A percentile compares a stretch with the other conserved stretches of the same genome.
Conservation (phyloP, 2,797 vertebrate genomes). For the Takifugu ocellatus region DNA sequence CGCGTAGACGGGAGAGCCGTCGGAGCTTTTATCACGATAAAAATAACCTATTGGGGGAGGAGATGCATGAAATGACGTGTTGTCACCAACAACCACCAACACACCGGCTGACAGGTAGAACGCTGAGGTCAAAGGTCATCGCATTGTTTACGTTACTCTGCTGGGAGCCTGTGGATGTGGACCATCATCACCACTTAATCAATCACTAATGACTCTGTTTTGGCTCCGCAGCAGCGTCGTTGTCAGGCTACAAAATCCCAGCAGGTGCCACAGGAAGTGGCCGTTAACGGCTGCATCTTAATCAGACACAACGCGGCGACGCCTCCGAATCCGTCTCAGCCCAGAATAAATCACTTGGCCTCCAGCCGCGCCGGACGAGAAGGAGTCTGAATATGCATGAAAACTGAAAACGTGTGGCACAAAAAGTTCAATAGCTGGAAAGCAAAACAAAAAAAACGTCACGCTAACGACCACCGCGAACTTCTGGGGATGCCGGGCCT, state of each 20-base stretch:
- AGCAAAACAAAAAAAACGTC: neutral
- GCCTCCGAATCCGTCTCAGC: too few relatives aligned
- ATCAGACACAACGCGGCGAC: slow-evolving; percentile 5
- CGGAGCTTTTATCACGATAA: too few relatives aligned
- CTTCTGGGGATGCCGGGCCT: slow-evolving; percentile 10
- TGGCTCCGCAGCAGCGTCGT: too few relatives aligned
- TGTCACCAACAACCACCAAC: neutral
- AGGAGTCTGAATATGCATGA: neutral
- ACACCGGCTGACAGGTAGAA: neutral
- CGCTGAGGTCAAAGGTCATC: too few relatives aligned
- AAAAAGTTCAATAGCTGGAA: neutral
- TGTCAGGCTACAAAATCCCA: neutral
- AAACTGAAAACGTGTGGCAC: neutral
- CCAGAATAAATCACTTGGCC: too few relatives aligned
- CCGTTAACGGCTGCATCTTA: slow-evolving; percentile 19
- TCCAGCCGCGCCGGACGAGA: too few relatives aligned
- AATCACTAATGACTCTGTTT: neutral
- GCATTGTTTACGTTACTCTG: too few relatives aligned
- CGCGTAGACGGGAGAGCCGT: neutral
- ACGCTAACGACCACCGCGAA: neutral
- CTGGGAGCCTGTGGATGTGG: too few relatives aligned
- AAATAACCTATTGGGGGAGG: too few relatives aligned
- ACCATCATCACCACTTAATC: too few relatives aligned
- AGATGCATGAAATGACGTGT: too few relatives aligned
- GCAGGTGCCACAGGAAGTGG: slow-evolving; percentile 12